These are phyloP conservation scores for Lepeophtheirus nordmannii DNA, from an alignment of 2,888 invertebrate genomes.

Conservation along the genomic window DNA sequence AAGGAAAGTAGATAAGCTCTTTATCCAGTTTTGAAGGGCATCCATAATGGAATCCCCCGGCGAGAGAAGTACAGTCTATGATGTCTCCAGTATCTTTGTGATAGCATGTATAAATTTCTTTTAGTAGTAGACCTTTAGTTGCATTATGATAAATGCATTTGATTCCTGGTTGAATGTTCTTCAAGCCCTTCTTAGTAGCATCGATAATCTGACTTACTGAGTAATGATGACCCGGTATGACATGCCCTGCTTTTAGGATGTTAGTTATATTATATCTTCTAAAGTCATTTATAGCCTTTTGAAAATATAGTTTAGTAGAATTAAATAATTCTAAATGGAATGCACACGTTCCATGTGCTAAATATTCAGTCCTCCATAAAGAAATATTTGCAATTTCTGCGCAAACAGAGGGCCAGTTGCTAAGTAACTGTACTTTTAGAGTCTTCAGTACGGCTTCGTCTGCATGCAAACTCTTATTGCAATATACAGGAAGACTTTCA, in stretches of 20 bases:
- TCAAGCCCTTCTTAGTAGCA: not conserved
- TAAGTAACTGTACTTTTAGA: not conserved
- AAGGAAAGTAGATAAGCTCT: not conserved
- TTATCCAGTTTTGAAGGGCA: not conserved
- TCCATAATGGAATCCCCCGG: not conserved
- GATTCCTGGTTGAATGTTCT: not conserved
- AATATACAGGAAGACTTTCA: not conserved
- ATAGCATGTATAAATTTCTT: not conserved
- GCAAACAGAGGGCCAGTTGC: not conserved
- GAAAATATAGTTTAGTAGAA: not conserved
- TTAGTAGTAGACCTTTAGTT: not conserved
- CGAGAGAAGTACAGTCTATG: not conserved
- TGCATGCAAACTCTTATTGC: not conserved
- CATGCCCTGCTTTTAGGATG: not conserved
- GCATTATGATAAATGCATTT: not conserved
- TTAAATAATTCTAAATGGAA: not conserved
- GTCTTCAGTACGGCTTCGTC: not conserved
- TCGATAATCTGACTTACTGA: not conserved
- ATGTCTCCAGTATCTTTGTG: not conserved
- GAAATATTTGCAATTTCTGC: not conserved
- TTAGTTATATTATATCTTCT: not conserved
- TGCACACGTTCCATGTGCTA: slow-evolving; percentile 2
- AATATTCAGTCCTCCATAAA: not conserved
- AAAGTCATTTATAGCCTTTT: not conserved
- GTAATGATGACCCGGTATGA: not conserved